phyloP scores from a whole-genome alignment of 2,113 vertebrate species.

The Formicarius rufipectus region DNA sequence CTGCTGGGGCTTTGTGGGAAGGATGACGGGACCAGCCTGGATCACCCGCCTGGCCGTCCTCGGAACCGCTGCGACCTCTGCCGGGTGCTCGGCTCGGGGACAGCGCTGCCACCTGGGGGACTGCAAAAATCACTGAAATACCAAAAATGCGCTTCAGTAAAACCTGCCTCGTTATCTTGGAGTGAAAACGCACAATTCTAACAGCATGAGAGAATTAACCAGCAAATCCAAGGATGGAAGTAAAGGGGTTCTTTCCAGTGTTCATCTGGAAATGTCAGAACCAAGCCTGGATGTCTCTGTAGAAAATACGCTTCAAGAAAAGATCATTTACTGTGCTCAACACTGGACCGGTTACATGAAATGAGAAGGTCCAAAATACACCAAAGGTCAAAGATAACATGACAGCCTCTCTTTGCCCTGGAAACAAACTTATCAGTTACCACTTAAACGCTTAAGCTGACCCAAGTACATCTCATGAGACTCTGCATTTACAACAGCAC shows the following conservation, averaged over 20 bases:
- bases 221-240: neutral
- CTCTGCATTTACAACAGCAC: neutral
- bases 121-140: neutral
- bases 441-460: neutral
- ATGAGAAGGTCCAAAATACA: neutral
- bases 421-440: neutral
- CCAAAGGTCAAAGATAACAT: neutral
- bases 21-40: fast-evolving
- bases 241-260: neutral
- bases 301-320: neutral
- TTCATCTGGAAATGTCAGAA: neutral
- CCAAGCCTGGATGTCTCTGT: neutral
- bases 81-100: neutral
- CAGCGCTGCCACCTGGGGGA: neutral
- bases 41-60: fast-evolving
- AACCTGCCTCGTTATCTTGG: neutral
- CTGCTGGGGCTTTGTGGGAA: neutral
- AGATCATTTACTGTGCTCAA: neutral
- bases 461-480: neutral
- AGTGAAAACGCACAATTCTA: neutral
- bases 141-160: fast-evolving
- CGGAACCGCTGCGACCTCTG: slow-evolving; percentile 24
- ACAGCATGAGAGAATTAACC: neutral
- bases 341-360: neutral
- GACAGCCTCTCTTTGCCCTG: neutral